Conservation (phyloP, 2,797 vertebrate species). For the Sciurus vulgaris region DNA sequence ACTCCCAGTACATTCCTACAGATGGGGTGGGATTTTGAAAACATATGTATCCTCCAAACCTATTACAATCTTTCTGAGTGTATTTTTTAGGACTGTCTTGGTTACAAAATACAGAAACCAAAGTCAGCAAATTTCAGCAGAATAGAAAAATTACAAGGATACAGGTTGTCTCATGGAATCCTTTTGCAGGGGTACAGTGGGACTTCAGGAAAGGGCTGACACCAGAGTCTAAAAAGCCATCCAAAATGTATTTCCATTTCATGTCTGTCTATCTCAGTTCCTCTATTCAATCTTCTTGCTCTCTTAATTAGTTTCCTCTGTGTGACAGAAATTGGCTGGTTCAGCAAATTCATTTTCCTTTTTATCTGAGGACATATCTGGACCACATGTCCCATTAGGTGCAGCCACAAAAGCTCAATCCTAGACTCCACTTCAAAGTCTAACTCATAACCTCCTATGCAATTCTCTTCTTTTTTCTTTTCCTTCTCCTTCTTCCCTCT, state of each 20-base stretch:
- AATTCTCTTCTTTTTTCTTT: neutral
- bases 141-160: neutral
- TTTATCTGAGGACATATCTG: neutral
- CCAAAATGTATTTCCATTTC: neutral
- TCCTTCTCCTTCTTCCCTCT: neutral
- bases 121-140: neutral
- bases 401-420: neutral
- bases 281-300: neutral
- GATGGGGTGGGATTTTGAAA: constrained; percentile 3
- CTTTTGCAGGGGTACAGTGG: neutral
- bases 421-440: neutral
- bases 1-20: constrained; percentile 9
- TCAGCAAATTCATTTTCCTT: constrained; percentile 13
- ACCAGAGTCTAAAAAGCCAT: neutral
- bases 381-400: neutral
- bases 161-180: neutral
- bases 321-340: neutral
- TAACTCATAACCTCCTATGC: neutral
- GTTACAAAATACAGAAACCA: neutral
- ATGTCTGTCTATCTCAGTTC: neutral
- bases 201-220: neutral
- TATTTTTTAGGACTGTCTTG: constrained; percentile 40
- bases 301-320: constrained; percentile 15
- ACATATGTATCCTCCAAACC: neutral
- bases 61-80: neutral